phyloP scores from a whole-genome alignment of 2,888 invertebrate species.

The Drosophila rubida region DNA sequence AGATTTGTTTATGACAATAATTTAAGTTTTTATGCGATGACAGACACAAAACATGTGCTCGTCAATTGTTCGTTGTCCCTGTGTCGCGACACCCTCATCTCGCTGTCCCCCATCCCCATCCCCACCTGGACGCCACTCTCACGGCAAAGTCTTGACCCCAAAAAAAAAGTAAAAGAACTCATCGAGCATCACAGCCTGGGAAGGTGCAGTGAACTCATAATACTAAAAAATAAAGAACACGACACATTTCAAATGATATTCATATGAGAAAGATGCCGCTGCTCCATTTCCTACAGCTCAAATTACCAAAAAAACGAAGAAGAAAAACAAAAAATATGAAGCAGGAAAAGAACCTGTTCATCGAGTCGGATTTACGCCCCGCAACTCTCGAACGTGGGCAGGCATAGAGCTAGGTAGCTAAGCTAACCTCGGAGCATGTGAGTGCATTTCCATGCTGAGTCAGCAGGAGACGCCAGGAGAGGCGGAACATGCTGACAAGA shows the following conservation, averaged over 20 bases:
- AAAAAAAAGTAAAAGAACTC: constrained; percentile 3
- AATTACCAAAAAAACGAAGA: constrained; percentile 59
- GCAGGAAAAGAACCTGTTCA: constrained; percentile 76
- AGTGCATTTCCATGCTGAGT: constrained; percentile 13
- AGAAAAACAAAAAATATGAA: constrained; percentile 20
- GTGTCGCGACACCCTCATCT: neutral
- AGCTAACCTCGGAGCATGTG: constrained; percentile 13
- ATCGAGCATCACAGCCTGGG: constrained; percentile 12
- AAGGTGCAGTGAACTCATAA: constrained; percentile 71
- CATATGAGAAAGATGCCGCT: constrained; percentile 60
- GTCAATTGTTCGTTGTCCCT: constrained; percentile 16
- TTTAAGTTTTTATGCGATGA: constrained; percentile 22
- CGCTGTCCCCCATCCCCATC: too few species aligned
- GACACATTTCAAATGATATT: constrained; percentile 64
- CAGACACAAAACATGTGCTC: constrained; percentile 5
- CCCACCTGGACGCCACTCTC: constrained; percentile 45
- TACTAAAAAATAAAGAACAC: constrained; percentile 33
- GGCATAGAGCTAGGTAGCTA: constrained; percentile 38
- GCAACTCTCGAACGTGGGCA: constrained; percentile 46
- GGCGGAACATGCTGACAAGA: constrained; percentile 53
- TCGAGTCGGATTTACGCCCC: constrained; percentile 36
- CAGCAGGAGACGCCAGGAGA: constrained; percentile 1
- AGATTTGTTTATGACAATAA: constrained; percentile 65
- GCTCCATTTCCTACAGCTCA: constrained; percentile 73
- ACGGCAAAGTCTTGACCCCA: constrained; percentile 36